Base-by-base conservation (phyloP, 2,888 invertebrate species). In the Tipula helvola region DNA sequence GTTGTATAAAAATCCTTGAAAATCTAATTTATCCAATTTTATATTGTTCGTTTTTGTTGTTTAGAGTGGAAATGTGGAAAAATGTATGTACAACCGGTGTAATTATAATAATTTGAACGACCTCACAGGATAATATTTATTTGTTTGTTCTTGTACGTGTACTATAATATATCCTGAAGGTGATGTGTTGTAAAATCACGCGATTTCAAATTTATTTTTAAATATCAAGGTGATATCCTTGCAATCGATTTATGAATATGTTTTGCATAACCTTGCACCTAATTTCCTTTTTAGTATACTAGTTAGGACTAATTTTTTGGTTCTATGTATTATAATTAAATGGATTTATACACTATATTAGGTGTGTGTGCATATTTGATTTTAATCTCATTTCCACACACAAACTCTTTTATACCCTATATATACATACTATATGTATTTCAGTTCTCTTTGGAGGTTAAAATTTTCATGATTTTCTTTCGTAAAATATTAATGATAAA, bases 241-340 rank as follows among this genome's bases (percentile, higher is more conserved):
- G 71, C 71, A 71, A 71, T 71, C 71, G 71, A 71, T 71, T 71
- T 71, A 71, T 71, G 28, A 12, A 71, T 18, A 28, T 71, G 71
- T 71, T 71, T 71, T 71, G 71, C 71, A 71, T 71, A 71, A 71
- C 71, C 71, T 71, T 71, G 71, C 71, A 71, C 71, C 71, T 71
- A 71, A 71, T 71, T 71, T 71, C 71, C 71, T 71, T 71, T 71
- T 18, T 57, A 71, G 71, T 71, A 7, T 12, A n/a, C n/a, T n/a
- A n/a, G 16, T 71, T 71, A 71, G 71, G 71, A 71, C 71, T 71
- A 71, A 71, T 71, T 71, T 71, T 71, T 71, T 71, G 71, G 71
- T 71, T 71, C 71, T 71, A 28, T 71, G 10, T 39, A 39, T 39
- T 71, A 28, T 71, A 28, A 28, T 28, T 71, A 71, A 71, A 28